Conservation (phyloP, 2,113 vertebrate genomes). For the Xyrauchen texanus region DNA sequence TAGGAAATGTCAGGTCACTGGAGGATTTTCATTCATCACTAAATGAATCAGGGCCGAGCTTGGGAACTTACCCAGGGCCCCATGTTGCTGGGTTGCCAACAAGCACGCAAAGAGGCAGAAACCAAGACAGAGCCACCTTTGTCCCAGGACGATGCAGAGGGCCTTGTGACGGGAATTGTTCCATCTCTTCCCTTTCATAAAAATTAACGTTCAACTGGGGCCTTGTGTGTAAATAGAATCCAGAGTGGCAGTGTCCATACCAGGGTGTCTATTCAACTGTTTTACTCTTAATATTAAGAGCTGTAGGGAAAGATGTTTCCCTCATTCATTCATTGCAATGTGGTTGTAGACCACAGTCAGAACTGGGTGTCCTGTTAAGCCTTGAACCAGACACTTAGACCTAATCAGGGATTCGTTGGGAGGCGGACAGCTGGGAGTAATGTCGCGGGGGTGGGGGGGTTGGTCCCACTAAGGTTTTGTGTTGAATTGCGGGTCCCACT, state of each 20-base stretch:
- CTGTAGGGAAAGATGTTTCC: background rate
- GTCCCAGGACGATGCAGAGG: conserved; percentile 65
- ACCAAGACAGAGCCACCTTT: conserved; percentile 72
- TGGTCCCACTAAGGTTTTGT: no score
- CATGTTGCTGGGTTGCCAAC: conserved; percentile 47
- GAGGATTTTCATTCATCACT: conserved; percentile 12
- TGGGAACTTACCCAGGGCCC: conserved; percentile 31
- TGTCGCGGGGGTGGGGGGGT: no score
- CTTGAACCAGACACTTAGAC: no score
- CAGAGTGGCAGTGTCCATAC: conserved; percentile 22
- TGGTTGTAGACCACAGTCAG: background rate
- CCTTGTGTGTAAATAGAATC: conserved; percentile 21
- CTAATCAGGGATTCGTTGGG: no score
- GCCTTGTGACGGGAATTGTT: conserved; percentile 69
- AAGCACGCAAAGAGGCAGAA: conserved; percentile 42
- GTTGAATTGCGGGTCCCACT: no score
- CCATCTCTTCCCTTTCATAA: conserved; percentile 62
- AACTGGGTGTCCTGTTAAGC: no score
- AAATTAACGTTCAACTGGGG: background rate
- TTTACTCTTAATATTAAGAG: background rate
- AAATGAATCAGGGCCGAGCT: conserved; percentile 26
- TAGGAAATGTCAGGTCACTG: conserved; percentile 27
- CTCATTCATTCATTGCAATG: background rate
- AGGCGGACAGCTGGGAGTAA: no score
- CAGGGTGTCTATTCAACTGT: background rate